These are phyloP conservation scores for Acromyrmex echinatior DNA, from an alignment of 1,140 invertebrate genomes.

Conservation along the genomic window DNA sequence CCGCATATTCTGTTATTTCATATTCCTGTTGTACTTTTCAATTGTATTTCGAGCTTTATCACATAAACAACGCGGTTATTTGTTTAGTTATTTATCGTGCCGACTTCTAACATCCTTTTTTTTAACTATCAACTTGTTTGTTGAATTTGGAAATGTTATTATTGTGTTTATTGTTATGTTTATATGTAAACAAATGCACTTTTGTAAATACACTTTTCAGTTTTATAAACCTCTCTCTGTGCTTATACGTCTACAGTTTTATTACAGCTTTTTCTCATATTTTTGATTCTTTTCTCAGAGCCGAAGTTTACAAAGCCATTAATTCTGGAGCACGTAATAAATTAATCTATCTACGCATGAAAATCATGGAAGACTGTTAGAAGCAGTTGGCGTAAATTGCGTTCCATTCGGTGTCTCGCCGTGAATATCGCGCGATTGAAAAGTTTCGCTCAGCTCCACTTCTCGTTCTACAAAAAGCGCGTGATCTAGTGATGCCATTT, in stretches of 20 bases:
- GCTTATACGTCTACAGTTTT: not conserved
- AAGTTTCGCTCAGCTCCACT: not conserved
- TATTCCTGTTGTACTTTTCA: too few relatives aligned
- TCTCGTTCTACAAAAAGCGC: not conserved
- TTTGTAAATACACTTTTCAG: too few relatives aligned
- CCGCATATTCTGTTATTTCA: too few relatives aligned
- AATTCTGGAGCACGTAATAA: not conserved
- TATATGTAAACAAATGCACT: too few relatives aligned
- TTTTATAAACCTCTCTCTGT: not conserved
- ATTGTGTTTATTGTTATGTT: too few relatives aligned
- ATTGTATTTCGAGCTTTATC: not conserved
- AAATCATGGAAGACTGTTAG: not conserved
- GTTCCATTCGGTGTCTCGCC: not conserved
- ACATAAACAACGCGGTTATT: not conserved
- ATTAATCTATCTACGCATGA: not conserved
- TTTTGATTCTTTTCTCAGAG: not conserved
- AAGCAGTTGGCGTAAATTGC: not conserved
- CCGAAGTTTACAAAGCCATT: not conserved
- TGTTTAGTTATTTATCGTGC: not conserved
- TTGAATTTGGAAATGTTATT: too few relatives aligned
- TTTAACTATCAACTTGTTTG: too few relatives aligned
- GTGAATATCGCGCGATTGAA: constrained; percentile 37
- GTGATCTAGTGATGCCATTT: too few relatives aligned
- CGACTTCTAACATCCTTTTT: too few relatives aligned
- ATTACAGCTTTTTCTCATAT: not conserved